Conservation (phyloP, 2,797 vertebrate genomes). For the Thaleichthys pacificus region DNA sequence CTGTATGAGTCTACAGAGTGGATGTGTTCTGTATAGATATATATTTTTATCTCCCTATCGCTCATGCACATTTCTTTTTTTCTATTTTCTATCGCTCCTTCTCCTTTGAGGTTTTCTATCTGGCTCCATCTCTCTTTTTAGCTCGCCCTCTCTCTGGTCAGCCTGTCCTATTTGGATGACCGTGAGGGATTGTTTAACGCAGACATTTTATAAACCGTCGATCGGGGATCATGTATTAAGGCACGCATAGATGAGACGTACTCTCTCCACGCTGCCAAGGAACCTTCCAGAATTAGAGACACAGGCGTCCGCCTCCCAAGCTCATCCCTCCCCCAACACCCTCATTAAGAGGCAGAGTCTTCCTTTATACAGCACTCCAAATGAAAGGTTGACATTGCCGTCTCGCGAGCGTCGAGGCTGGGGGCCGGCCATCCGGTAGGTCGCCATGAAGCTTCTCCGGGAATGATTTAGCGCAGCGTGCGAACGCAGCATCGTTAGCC, state of each 20-base stretch:
- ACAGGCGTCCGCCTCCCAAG: slow-evolving; percentile 31
- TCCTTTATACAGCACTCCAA: slow-evolving; percentile 33
- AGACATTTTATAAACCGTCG: background rate
- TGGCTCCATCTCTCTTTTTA: too few species aligned
- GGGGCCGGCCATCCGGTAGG: slow-evolving; percentile 30
- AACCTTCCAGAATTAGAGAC: slow-evolving; percentile 26
- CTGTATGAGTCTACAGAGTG: too few species aligned
- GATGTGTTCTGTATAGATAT: too few species aligned
- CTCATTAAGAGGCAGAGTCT: slow-evolving; percentile 29
- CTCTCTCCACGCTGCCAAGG: slow-evolving; percentile 9
- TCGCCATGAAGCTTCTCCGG: slow-evolving; percentile 46
- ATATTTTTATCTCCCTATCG: too few species aligned
- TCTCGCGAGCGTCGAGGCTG: slow-evolving; percentile 38
- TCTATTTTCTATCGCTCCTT: too few species aligned
- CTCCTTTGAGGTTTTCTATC: too few species aligned
- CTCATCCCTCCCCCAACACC: slow-evolving; percentile 23
- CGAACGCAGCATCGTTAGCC: slow-evolving; percentile 48
- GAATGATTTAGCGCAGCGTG: slow-evolving; percentile 51
- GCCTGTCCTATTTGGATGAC: too few species aligned
- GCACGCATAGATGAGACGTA: slow-evolving; percentile 10
- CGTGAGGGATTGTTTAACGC: too few species aligned
- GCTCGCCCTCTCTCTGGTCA: too few species aligned
- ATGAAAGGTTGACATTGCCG: slow-evolving; percentile 48
- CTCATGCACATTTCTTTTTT: too few species aligned
- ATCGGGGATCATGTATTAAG: slow-evolving; percentile 38